Base-by-base conservation (phyloP, 1,140 invertebrate species). In the Apis laboriosa region DNA sequence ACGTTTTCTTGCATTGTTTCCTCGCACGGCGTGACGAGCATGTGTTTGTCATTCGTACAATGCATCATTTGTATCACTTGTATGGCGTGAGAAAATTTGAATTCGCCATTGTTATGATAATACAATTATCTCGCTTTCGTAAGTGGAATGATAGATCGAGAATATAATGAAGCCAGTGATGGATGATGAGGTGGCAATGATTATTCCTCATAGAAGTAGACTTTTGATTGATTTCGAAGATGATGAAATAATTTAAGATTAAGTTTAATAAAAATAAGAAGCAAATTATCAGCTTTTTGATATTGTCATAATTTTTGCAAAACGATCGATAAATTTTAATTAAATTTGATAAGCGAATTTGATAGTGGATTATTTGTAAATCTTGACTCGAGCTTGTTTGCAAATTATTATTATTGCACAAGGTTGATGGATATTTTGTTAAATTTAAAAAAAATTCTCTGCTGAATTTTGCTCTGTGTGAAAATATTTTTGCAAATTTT, bases 11-110 rank as follows among this genome's bases (percentile, higher is more conserved):
- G 72, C 28, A 76, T 76, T 81, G 79, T 81, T 67, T 55, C 17
- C 34, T 43, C 15, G n/a, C 11, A n/a, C 49, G 68, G 77, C 15
- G 63, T 12, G 79, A 76, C 28, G 53, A 51, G 51, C 43, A 24
- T 24, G 64, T 34, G 24, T 77, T 70, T 34, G 74, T 67, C 80
- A 55, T 53, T 77, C 61, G 80, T 53, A 61, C 80, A 77, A 82
- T 70, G 64, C 74, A n/a, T 68, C 74, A 19, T 55, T n/a, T 56
- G 60, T 53, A 49, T 61, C 17, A 9, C n/a, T 43, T 15, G 56
- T 17, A 56, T 9, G 60, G 49, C 53, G 55, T 55, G 63, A 51
- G 64, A 82, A 82, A 82, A 68, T 74, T 77, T 51, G 74, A 77
- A 77, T 61, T 43, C 73, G 56, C 43, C 49, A 82, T 82, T 77